phyloP scores from a whole-genome alignment of 2,797 vertebrate species.

The Sebastes glaucus region DNA sequence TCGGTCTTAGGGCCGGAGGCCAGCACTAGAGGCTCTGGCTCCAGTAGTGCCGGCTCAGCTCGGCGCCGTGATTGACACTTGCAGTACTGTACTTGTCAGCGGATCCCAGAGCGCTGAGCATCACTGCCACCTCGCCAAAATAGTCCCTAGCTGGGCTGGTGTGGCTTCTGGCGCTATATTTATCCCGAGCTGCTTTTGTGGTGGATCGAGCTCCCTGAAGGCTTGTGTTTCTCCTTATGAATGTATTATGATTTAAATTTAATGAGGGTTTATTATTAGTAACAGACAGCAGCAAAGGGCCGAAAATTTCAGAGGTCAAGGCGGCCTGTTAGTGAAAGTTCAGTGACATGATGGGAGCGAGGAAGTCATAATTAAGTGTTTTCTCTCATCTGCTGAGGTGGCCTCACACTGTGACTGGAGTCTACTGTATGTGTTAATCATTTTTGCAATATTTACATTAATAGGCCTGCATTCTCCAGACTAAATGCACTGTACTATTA shows the following conservation, averaged over 20 bases:
- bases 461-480: neutral
- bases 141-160: slow-evolving; percentile 71
- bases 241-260: slow-evolving; percentile 63
- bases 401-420: neutral
- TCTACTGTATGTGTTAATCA: neutral
- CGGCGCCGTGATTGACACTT: slow-evolving; percentile 63
- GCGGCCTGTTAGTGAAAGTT: neutral
- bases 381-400: neutral
- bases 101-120: slow-evolving; percentile 71
- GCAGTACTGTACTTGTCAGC: slow-evolving; percentile 83
- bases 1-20: slow-evolving; percentile 33
- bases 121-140: slow-evolving; percentile 79
- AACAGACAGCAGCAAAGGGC: slow-evolving; percentile 20
- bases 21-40: slow-evolving; percentile 51
- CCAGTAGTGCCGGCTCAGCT: slow-evolving; percentile 71
- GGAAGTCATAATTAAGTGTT: slow-evolving; percentile 8
- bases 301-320: slow-evolving; percentile 12
- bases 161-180: slow-evolving; percentile 73
- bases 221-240: slow-evolving; percentile 65
- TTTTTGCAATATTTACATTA: neutral
- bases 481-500: neutral
- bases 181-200: slow-evolving; percentile 72
- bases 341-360: neutral
- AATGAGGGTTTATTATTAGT: slow-evolving; percentile 54
- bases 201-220: slow-evolving; percentile 45